These are phyloP conservation scores for Catharus fuscescens DNA, from an alignment of 2,113 vertebrate species.

Conservation along the genomic window DNA sequence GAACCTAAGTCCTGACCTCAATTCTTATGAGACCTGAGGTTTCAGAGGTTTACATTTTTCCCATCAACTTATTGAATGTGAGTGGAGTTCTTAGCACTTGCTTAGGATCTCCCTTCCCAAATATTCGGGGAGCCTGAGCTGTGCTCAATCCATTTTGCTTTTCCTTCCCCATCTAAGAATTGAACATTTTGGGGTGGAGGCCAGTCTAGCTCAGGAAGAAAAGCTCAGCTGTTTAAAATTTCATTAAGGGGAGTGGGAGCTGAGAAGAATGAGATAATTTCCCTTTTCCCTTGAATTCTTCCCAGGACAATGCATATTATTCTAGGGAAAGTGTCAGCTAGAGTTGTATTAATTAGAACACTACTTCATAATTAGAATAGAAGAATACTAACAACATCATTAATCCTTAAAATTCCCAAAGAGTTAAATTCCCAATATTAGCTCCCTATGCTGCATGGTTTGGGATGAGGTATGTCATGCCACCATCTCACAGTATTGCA, in stretches of 20 bases:
- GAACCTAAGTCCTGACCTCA: neutral
- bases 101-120: neutral
- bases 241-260: neutral
- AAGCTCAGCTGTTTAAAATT: neutral
- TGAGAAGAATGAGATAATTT: neutral
- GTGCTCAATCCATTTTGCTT: slow-evolving; percentile 1
- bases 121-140: neutral
- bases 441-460: neutral
- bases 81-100: neutral
- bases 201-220: neutral
- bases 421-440: neutral
- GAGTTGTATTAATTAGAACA: neutral
- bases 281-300: neutral
- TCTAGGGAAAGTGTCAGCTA: neutral
- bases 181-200: neutral
- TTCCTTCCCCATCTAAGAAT: slow-evolving; percentile 28
- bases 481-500: neutral
- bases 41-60: neutral
- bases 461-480: neutral
- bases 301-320: neutral
- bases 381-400: neutral
- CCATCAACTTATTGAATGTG: neutral
- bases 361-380: neutral
- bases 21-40: neutral
- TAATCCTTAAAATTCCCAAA: neutral